Percentiles rank a stretch among this genome's conserved stretches.
Conservation (phyloP, 2,113 vertebrate species). For the Geococcyx californianus region DNA sequence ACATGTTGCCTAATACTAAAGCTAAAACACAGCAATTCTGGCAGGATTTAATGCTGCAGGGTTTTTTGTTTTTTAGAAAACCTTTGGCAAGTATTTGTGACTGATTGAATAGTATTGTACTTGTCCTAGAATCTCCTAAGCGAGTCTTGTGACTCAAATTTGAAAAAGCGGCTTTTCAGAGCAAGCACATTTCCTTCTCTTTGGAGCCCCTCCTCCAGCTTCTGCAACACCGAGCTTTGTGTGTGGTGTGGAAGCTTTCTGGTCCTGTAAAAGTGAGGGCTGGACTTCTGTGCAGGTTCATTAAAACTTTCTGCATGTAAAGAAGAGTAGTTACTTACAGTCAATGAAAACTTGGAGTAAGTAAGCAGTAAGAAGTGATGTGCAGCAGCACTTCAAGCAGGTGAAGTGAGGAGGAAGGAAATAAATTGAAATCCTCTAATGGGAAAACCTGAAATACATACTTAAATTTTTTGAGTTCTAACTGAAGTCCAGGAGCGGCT, state of each 20-base stretch:
- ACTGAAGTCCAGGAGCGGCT: background rate
- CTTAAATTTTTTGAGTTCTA: background rate
- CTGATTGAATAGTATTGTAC: background rate
- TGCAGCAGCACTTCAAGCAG: background rate
- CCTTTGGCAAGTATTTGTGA: background rate
- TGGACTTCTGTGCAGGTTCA: background rate
- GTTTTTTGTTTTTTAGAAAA: background rate
- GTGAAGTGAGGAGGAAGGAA: background rate
- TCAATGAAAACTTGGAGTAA: background rate
- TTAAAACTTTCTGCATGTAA: background rate
- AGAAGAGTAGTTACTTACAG: background rate
- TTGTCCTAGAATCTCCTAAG: conserved; percentile 62
- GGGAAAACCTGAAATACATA: background rate
- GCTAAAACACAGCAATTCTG: background rate
- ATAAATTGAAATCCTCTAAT: background rate
- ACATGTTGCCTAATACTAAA: background rate
- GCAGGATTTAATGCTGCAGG: conserved; percentile 9
- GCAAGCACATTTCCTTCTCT: background rate
- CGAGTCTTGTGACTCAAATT: conserved; percentile 56
- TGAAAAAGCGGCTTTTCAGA: conserved; percentile 60
- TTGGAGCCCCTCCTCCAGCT: background rate
- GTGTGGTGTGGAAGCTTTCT: background rate
- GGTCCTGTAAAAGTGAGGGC: background rate
- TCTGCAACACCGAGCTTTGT: background rate
- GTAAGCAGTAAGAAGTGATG: background rate